A percentile compares a stretch with the other conserved stretches of the same genome.
Evolutionary conservation across 2,888 invertebrate species (phyloP).

Genomic region (Petrophora chlorosata): DNA sequence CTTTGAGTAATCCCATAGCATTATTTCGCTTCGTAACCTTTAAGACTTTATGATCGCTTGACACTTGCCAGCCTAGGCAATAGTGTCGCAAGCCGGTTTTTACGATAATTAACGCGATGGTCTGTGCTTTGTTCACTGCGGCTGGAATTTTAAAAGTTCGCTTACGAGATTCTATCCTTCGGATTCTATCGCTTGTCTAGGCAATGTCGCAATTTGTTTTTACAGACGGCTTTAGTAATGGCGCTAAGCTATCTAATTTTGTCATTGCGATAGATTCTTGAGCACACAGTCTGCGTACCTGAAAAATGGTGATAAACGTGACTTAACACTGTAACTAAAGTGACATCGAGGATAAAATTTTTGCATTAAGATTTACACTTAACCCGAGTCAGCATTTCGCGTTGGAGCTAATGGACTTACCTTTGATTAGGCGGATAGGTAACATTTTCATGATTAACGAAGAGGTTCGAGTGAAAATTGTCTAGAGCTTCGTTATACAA

Average conservation of each 20-base stretch:
- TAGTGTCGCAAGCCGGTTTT: slow-evolving; percentile 8
- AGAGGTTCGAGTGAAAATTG: too few relatives aligned
- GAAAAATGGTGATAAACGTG: too few relatives aligned
- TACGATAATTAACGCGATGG: slow-evolving; percentile 16
- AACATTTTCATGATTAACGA: too few relatives aligned
- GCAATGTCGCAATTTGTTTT: slow-evolving; percentile 3
- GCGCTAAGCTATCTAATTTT: neutral
- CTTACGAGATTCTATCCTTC: slow-evolving; percentile 9
- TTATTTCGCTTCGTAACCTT: slow-evolving; percentile 3
- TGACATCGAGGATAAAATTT: too few relatives aligned
- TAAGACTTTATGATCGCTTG: slow-evolving; percentile 13
- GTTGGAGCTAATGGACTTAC: too few relatives aligned
- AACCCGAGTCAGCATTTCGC: too few relatives aligned
- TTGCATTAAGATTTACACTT: too few relatives aligned
- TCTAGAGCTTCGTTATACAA: neutral
- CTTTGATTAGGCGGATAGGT: too few relatives aligned
- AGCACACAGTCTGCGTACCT: neutral
- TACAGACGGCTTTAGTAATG: neutral
- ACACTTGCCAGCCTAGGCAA: slow-evolving; percentile 17
- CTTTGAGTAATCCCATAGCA: neutral
- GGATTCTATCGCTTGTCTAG: slow-evolving; percentile 7
- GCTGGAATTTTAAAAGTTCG: neutral
- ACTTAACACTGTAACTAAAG: too few relatives aligned
- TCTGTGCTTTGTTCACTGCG: slow-evolving; percentile 4
- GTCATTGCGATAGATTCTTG: neutral